Evolutionary conservation across 2,113 vertebrate species (phyloP).

Genomic region (Orcinus orca): DNA sequence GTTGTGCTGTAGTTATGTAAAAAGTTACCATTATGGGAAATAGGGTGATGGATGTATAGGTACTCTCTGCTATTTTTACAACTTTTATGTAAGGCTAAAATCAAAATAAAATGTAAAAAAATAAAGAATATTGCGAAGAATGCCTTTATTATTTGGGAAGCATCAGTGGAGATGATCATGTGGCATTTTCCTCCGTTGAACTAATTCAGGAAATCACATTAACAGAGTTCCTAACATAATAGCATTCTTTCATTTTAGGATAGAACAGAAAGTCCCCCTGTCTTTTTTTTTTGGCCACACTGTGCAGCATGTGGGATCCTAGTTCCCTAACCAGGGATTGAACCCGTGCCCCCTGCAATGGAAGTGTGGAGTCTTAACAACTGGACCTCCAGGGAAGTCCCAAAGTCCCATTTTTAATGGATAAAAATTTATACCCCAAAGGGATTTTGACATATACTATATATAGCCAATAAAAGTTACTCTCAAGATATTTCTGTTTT

Average conservation of each 20-base stretch:
- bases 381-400: too few relatives aligned
- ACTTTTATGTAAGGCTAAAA: not conserved
- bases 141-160: not conserved
- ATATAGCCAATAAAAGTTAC: not conserved
- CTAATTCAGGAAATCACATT: not conserved
- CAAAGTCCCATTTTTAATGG: not conserved
- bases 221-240: not conserved
- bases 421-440: not conserved
- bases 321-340: too few relatives aligned
- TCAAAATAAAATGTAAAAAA: not conserved
- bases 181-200: not conserved
- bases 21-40: not conserved
- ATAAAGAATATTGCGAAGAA: not conserved
- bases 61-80: not conserved
- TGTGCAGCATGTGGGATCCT: too few relatives aligned
- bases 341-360: too few relatives aligned
- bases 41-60: not conserved
- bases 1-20: not conserved
- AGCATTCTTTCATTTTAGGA: not conserved
- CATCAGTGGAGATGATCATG: not conserved
- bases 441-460: not conserved
- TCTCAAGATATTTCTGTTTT: not conserved
- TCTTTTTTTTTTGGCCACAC: too few relatives aligned
- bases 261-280: not conserved
- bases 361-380: too few relatives aligned